Evolutionary conservation across 1,140 invertebrate genomes (phyloP).

Genomic region (Drosophila ambigua): DNA sequence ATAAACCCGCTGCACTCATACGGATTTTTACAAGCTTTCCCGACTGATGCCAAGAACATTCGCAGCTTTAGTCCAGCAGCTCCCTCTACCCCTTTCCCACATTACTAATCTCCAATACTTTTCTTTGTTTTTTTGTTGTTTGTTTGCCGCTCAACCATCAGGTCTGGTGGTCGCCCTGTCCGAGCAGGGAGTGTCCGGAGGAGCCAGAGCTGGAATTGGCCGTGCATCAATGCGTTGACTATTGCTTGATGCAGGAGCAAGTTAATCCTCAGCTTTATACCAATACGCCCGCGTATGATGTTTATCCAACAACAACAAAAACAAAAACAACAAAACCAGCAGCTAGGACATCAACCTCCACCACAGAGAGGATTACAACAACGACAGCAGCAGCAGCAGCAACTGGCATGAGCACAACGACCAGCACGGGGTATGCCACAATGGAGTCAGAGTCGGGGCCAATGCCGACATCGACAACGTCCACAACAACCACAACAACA

Average conservation of each 20-base stretch:
- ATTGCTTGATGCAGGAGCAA: conserved; percentile 86
- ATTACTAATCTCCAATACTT: conserved; percentile 32
- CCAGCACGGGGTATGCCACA: conserved; percentile 28
- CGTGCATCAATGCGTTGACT: conserved; percentile 88
- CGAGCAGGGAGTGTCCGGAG: conserved; percentile 89
- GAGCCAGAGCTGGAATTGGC: conserved; percentile 89
- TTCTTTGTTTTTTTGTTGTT: conserved; percentile 18
- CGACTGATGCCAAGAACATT: conserved; percentile 1
- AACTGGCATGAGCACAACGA: conserved; percentile 6
- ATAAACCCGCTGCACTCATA: too few relatives aligned
- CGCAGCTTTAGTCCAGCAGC: not conserved
- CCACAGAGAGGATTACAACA: conserved; percentile 24
- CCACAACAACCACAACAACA: conserved; percentile 33
- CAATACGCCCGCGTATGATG: conserved; percentile 56
- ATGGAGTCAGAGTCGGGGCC: conserved; percentile 1
- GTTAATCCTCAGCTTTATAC: conserved; percentile 74
- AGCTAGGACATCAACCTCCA: conserved; percentile 18
- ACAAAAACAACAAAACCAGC: conserved; percentile 19
- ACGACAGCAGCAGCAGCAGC: not conserved
- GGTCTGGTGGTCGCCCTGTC: conserved; percentile 92
- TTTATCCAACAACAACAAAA: conserved; percentile 40
- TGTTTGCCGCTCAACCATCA: conserved; percentile 73
- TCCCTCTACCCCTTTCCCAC: not conserved
- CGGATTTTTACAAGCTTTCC: not conserved
- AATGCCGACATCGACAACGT: conserved; percentile 13